phyloP scores from a whole-genome alignment of 2,797 vertebrate genomes.

The Tarsius wallacei region DNA sequence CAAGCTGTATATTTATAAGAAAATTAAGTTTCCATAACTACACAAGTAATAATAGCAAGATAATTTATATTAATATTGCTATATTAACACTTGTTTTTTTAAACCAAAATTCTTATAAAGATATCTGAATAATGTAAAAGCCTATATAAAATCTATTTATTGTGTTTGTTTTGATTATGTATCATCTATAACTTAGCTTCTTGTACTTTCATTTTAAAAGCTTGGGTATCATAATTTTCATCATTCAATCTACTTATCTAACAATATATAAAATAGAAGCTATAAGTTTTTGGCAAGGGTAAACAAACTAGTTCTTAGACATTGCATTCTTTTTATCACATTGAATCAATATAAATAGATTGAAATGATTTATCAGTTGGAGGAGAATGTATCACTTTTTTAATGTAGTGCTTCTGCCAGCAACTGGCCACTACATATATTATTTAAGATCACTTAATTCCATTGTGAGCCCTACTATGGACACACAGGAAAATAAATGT shows the following conservation, averaged over 20 bases:
- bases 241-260: background rate
- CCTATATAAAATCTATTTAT: background rate
- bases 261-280: background rate
- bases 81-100: background rate
- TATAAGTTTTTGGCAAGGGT: background rate
- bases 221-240: background rate
- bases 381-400: background rate
- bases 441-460: background rate
- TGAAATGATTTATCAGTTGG: background rate
- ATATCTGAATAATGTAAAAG: background rate
- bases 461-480: background rate
- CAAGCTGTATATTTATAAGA: background rate
- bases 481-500: background rate
- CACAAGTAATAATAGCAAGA: background rate
- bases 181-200: background rate
- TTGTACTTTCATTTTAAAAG: background rate
- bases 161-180: background rate
- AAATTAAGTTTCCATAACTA: background rate
- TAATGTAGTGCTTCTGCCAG: background rate
- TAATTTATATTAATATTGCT: background rate
- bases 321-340: background rate
- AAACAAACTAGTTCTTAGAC: background rate
- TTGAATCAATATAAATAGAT: background rate
- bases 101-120: background rate
- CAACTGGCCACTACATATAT: background rate